Evolutionary conservation across 2,113 vertebrate species (phyloP).

Genomic region (Rhea americana): DNA sequence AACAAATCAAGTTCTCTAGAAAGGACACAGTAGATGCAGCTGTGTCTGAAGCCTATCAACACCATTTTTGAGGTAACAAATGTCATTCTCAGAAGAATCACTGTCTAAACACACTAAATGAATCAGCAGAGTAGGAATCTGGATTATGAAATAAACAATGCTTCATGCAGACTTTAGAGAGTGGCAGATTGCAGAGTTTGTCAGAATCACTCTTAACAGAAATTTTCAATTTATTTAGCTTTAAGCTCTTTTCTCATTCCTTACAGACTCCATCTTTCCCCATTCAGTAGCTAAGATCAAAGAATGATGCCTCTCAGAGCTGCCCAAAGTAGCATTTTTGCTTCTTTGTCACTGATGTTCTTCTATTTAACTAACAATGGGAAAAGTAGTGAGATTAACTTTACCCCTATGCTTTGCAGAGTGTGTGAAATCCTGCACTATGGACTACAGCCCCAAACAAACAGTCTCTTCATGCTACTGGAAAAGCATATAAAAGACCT

Average conservation of each 20-base stretch:
- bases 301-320: not conserved
- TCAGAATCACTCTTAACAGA: not conserved
- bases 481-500: not conserved
- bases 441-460: not conserved
- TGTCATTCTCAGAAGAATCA: not conserved
- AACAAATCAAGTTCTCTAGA: conserved; percentile 10
- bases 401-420: not conserved
- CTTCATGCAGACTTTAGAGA: not conserved
- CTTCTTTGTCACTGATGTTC: not conserved
- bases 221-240: not conserved
- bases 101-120: not conserved
- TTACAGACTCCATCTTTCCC: not conserved
- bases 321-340: not conserved
- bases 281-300: not conserved
- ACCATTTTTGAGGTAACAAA: not conserved
- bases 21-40: not conserved
- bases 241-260: not conserved
- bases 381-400: not conserved
- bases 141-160: not conserved
- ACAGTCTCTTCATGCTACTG: not conserved
- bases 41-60: not conserved
- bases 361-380: not conserved
- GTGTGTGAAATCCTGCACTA: not conserved
- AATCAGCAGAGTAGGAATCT: not conserved
- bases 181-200: rapidly evolving